phyloP scores from a whole-genome alignment of 92 coral and sea anemone genomes.

The Palythoa caribaeorum region DNA sequence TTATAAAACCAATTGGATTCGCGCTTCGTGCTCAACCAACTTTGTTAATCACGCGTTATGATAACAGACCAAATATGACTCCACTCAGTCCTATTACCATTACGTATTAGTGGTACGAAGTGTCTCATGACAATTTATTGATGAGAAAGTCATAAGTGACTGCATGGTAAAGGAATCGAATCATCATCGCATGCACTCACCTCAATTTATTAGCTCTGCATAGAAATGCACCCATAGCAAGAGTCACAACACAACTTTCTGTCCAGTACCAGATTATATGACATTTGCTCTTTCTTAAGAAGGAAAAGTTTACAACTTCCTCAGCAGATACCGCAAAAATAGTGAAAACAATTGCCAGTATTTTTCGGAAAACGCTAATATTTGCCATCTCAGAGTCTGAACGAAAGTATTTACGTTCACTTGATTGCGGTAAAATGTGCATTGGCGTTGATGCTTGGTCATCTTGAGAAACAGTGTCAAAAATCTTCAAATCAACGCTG shows the following conservation, averaged over 20 bases:
- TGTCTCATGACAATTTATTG: too few relatives aligned
- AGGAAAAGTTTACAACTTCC: neutral
- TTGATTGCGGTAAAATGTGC: constrained; percentile 1
- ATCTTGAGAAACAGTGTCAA: neutral
- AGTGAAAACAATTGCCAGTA: neutral
- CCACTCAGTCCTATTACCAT: too few relatives aligned
- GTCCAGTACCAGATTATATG: constrained; percentile 31
- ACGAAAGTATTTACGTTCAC: neutral
- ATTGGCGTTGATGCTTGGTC: neutral
- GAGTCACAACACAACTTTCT: constrained; percentile 29
- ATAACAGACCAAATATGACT: too few relatives aligned
- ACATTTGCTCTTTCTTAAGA: neutral
- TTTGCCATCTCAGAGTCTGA: neutral
- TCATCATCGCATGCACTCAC: neutral
- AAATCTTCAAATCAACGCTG: neutral
- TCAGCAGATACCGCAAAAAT: neutral
- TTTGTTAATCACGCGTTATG: too few relatives aligned
- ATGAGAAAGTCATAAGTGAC: too few relatives aligned
- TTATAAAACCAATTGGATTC: too few relatives aligned
- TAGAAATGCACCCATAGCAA: neutral
- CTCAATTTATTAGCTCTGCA: constrained; percentile 5
- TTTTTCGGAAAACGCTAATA: neutral
- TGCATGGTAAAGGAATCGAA: too few relatives aligned
- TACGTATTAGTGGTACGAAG: too few relatives aligned
- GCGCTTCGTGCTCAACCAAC: too few relatives aligned